phyloP scores from a whole-genome alignment of 2,113 vertebrate genomes.

The Thamnaconus septentrionalis region DNA sequence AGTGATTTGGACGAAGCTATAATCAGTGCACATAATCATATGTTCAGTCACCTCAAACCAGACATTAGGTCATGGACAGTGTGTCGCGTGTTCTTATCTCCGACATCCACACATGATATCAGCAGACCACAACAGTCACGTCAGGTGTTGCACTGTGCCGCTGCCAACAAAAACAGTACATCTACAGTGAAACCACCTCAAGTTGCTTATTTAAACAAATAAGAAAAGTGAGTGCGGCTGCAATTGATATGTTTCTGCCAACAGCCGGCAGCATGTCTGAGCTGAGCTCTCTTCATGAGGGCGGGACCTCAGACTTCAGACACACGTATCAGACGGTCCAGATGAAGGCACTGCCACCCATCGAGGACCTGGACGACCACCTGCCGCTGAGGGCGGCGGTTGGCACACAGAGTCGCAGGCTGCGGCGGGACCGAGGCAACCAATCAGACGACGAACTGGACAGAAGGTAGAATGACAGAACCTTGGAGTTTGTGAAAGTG shows the following conservation, averaged over 20 bases:
- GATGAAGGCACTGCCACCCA: slow-evolving; percentile 85
- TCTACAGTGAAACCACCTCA: too few relatives aligned
- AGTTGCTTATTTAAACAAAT: background rate
- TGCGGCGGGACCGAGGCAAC: slow-evolving; percentile 69
- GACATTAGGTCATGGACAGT: background rate
- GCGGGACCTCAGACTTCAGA: slow-evolving; percentile 81
- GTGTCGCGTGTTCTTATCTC: background rate
- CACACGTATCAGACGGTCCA: slow-evolving; percentile 86
- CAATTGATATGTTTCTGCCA: slow-evolving; percentile 19
- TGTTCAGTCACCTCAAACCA: background rate
- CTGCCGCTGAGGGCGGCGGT: slow-evolving; percentile 76
- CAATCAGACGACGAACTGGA: slow-evolving; percentile 69
- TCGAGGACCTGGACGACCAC: slow-evolving; percentile 79
- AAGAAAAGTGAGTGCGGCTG: too few relatives aligned
- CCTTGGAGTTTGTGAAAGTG: background rate
- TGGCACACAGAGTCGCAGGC: slow-evolving; percentile 65
- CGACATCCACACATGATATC: background rate
- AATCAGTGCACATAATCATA: slow-evolving; percentile 12
- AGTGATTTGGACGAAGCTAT: background rate
- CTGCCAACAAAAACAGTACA: too few relatives aligned
- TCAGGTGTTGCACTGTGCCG: too few relatives aligned
- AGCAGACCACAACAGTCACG: background rate
- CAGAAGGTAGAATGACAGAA: slow-evolving; percentile 51
- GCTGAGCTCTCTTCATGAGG: slow-evolving; percentile 94
- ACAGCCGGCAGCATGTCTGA: slow-evolving; percentile 93